These are phyloP conservation scores for Lysiphlebus fabarum DNA, from an alignment of 1,140 invertebrate species.

Conservation along the genomic window DNA sequence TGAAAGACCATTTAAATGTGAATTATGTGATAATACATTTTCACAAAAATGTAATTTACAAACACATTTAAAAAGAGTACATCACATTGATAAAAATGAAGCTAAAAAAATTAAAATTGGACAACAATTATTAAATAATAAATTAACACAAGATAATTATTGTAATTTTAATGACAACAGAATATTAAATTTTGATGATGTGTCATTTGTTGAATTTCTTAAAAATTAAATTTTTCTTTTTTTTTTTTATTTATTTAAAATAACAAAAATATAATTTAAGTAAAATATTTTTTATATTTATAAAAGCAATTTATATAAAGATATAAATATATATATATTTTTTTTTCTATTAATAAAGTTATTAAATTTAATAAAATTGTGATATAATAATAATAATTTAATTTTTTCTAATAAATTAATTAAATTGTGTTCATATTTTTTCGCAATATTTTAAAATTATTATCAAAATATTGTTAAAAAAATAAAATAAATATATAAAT, in stretches of 20 bases:
- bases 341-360: too few relatives aligned
- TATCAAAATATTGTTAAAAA: conserved; percentile 1
- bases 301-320: too few relatives aligned
- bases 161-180: conserved; percentile 25
- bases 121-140: conserved; percentile 32
- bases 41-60: conserved; percentile 63
- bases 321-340: too few relatives aligned
- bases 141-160: conserved; percentile 28
- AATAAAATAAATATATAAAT: conserved; percentile 5
- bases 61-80: conserved; percentile 60
- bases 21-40: conserved; percentile 56
- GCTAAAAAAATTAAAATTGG: conserved; percentile 30
- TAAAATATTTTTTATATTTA: too few relatives aligned
- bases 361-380: conserved; percentile 15
- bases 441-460: neutral
- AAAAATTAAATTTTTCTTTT: conserved; percentile 17
- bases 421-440: conserved; percentile 7
- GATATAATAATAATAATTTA: conserved; percentile 12
- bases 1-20: conserved; percentile 55
- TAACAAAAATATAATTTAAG: too few relatives aligned
- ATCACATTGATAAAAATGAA: conserved; percentile 37
- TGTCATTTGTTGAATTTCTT: conserved; percentile 39
- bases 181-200: conserved; percentile 38
- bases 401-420: conserved; percentile 6
- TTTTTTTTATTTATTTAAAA: too few relatives aligned